A percentile compares a stretch with the other conserved stretches of the same genome.
Conservation (phyloP, 2,113 vertebrate genomes). For the Gyps fulvus region DNA sequence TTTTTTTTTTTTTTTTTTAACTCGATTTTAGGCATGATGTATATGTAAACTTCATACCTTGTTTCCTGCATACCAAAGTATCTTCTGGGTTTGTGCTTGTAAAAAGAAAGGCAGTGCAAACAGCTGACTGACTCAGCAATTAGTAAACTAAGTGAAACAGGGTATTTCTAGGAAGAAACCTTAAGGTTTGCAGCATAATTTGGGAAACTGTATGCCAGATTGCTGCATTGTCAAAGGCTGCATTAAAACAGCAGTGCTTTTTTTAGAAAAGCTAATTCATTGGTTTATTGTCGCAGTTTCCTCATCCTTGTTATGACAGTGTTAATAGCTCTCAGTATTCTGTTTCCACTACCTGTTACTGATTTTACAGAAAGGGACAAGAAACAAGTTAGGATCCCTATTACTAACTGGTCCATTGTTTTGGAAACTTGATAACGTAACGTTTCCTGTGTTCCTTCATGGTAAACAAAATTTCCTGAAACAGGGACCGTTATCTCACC, state of each 20-base stretch:
- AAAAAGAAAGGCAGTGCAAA: not conserved
- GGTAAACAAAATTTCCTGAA: constrained; percentile 15
- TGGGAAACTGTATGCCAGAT: not conserved
- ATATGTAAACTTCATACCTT: not conserved
- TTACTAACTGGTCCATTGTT: not conserved
- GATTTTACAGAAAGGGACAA: not conserved
- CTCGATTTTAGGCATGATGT: not conserved
- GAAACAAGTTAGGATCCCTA: not conserved
- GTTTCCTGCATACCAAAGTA: not conserved
- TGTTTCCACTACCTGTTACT: not conserved
- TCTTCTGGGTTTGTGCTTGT: not conserved
- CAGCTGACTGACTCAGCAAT: not conserved
- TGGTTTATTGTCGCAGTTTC: not conserved
- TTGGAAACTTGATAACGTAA: not conserved
- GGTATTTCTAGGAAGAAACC: constrained; percentile 9
- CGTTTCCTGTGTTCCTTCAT: not conserved
- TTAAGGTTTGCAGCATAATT: not conserved
- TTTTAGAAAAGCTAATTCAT: not conserved
- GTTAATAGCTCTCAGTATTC: not conserved
- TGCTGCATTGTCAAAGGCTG: constrained; percentile 5
- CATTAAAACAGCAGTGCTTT: not conserved
- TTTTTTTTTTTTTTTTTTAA: not conserved
- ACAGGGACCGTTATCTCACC: constrained; percentile 29
- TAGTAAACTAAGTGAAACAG: not conserved
- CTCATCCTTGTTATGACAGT: not conserved